Evolutionary conservation across 2,113 vertebrate genomes (phyloP), one percentile per base, ranked within the genome.

Genomic region (Eidolon helvum): DNA sequence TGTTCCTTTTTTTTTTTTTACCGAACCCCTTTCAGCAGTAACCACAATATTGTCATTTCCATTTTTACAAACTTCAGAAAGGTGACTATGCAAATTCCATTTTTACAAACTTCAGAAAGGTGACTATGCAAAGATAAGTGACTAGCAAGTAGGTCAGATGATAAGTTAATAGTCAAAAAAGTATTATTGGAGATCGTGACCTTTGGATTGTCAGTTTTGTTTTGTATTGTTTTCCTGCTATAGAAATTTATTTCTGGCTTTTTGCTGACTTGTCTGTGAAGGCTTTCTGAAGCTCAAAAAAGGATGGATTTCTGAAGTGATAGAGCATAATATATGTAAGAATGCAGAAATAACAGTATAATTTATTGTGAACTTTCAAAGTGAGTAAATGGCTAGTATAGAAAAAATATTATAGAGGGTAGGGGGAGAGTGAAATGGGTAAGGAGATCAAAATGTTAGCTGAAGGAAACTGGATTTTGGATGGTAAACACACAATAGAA

Each of bases 51-150:
- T 72, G 19, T 83, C 83, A 68, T 79, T 91, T 24, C n/a, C 38
- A 87, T 74, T 94, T 96, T 95, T 78, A 92, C 57, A 92, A 59
- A 95, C 68, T 83, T 89, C 55, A 79, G 79, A 87, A 82, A 87
- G 53, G 68, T 83, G 14, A n/a, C n/a, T n/a, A n/a, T n/a, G n/a
- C n/a, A n/a, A n/a, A n/a, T 91, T 24, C n/a, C 38, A 87, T 74
- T 94, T 96, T 95, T 78, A 92, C 59, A 92, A 59, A 95, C 68
- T 83, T 89, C 57, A 80, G 79, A 87, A 82, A 87, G 53, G 68
- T 83, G 14, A 21, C 24, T 82, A 1, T 24, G 14, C 0, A 10
- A 82, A 43, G 40, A 8, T 57, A 77, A 93, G 72, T 83, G 55
- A 78, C 40, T 75, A 75, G 35, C 68, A 85, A 85, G 45, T 94